Evolutionary conservation across 1,140 invertebrate genomes (phyloP), one percentile per base, ranked within the genome.

Genomic region (Macrotrachela quadricornifera): DNA sequence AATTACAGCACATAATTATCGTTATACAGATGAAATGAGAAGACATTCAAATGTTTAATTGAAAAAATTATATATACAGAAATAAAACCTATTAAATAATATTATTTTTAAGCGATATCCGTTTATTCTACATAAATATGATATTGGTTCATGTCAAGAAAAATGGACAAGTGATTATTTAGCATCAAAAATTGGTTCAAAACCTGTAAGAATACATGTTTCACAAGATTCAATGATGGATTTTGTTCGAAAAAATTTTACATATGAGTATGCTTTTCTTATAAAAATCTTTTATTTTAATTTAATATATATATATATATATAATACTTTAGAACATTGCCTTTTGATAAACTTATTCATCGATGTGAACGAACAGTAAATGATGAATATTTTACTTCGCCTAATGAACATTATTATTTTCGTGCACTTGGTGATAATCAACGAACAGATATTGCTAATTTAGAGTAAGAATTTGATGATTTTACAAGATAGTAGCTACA

Each of bases 221-320:
- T 71, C 71, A 42, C 45, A 59, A 44, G 59, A 57, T 15, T 58
- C 62, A 36, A 62, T 69, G 52, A 67, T 77, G 65, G 69, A 76
- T 63, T 77, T 77, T 59, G 64, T 75, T 21, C 64, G 66, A 12
- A 77, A 76, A 62, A 77, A 77, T 56, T 77, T 77, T 62, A 45
- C 63, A 6, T 77, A 77, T 61, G 73, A 70, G 66, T 69, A 57
- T 51, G 50, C 17, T 51, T 55, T 51, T 49, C 12, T 54, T n/a
- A 39, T 14, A 15, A n/a, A 54, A 43, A 15, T 55, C 21, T 8
- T 30, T 15, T 9, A 15, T 36, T 39, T 49, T 46, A 40, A 13
- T 48, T 13, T 16, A 53, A 41, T 45, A 21, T 21, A 14, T 45
- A 10, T n/a, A n/a, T n/a, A n/a, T n/a, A n/a, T n/a, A n/a, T n/a